phyloP scores from a whole-genome alignment of 2,888 invertebrate species.

The Xanthorhoe spadicearia region DNA sequence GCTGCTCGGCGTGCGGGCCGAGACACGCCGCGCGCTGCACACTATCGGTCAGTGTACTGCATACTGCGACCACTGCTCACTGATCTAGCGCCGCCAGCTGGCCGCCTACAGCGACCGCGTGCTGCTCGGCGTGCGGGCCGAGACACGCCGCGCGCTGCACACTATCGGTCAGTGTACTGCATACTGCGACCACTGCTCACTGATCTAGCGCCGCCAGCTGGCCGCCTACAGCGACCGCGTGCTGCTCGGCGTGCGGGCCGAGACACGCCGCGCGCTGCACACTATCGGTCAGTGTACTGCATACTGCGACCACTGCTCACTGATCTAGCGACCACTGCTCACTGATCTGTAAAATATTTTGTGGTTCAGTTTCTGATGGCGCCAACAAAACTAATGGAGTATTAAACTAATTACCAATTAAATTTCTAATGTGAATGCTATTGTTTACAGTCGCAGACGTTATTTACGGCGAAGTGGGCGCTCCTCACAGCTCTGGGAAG shows the following conservation, averaged over 20 bases:
- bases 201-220: conserved; percentile 64
- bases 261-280: conserved; percentile 44
- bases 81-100: conserved; percentile 64
- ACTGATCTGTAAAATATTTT: no score
- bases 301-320: no score
- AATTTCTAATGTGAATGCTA: neutral
- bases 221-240: conserved; percentile 80
- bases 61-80: no score
- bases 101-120: conserved; percentile 80
- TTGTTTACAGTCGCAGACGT: conserved; percentile 76
- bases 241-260: conserved; percentile 70
- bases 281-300: conserved; percentile 56
- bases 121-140: conserved; percentile 70
- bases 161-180: conserved; percentile 56
- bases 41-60: conserved; percentile 59
- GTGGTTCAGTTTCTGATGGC: no score
- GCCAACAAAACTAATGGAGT: neutral
- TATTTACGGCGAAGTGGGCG: conserved; percentile 78
- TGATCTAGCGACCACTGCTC: no score
- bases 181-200: no score
- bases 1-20: conserved; percentile 70
- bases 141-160: conserved; percentile 44
- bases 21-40: conserved; percentile 44
- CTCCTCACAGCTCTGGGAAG: conserved; percentile 34
- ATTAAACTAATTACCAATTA: neutral